These are phyloP conservation scores for Puma concolor DNA, from an alignment of 2,113 vertebrate species.

Conservation along the genomic window DNA sequence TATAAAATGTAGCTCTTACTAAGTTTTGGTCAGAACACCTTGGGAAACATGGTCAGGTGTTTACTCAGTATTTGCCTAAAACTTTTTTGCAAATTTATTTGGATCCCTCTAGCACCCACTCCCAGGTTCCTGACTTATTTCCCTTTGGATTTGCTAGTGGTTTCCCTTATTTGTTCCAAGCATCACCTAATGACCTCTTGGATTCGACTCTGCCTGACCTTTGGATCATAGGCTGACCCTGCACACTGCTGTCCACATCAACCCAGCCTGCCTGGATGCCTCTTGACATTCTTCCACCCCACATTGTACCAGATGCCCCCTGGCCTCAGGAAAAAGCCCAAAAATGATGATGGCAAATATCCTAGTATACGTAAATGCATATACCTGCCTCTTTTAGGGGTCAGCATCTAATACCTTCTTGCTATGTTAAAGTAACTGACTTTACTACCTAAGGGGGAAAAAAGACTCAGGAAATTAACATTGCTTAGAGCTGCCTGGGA, in stretches of 20 bases:
- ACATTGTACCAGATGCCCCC: not conserved
- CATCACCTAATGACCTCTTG: not conserved
- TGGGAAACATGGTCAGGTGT: not conserved
- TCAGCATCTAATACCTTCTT: not conserved
- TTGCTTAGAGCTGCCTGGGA: conserved; percentile 17
- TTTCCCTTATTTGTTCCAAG: not conserved
- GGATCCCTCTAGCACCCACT: not conserved
- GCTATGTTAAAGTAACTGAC: not conserved
- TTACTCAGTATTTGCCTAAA: not conserved
- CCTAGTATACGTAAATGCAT: not conserved
- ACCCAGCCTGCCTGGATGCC: not conserved
- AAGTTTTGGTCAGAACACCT: not conserved
- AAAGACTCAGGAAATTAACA: conserved; percentile 61
- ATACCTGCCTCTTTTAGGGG: not conserved
- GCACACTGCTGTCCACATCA: no score
- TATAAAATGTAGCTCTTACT: not conserved
- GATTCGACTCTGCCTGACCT: not conserved
- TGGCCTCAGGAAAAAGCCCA: not conserved
- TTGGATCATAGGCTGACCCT: not conserved
- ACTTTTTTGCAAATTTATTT: not conserved
- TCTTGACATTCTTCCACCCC: not conserved
- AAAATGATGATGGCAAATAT: not conserved
- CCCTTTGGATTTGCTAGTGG: not conserved
- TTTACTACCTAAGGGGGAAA: conserved; percentile 40
- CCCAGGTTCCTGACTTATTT: not conserved